Evolutionary conservation across 92 coral and sea anemone species (phyloP), one percentile per base, ranked within the genome.

Genomic region (Heteractis magnifica): DNA sequence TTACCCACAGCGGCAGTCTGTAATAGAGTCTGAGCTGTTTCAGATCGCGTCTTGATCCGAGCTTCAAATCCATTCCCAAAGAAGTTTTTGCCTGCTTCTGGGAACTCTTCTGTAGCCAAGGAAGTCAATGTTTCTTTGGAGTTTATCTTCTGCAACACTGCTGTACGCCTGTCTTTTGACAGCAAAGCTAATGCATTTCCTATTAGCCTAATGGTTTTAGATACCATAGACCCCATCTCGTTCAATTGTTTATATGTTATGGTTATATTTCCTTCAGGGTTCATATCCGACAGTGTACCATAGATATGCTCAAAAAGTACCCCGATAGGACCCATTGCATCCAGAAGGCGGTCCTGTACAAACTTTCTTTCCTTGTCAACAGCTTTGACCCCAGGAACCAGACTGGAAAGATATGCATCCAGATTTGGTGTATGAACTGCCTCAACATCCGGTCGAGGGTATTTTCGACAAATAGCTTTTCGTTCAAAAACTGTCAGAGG

Each of bases 361-460:
- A 86, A 86, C 51, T 77, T 75, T 52, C 26, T 81, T 41, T 89
- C 81, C 73, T 89, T 85, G 82, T 79, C 91, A 18, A 75, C 82
- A 4, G 50, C 20, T 16, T 88, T 88, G 52, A 84, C 82, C 48
- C 90, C 87, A 5, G 86, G 82, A 72, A 84, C 81, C 60, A 79
- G 91, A 41, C 85, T 56, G 51, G 82, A 9, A 5, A 83, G 79
- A 53, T 89, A 89, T 56, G 60, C 76, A 86, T 89, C 89, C 51
- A 89, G 58, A 65, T 56, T 78, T 8, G 92, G 92, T 14, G 92
- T 89, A 79, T 86, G 86, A 68, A 78, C 89, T 6, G 85, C 64
- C 51, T 79, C 93, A 49, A 86, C 90, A 73, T 86, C 88, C 56
- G 89, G 89, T n/a, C 89, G 78, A 10, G 91, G 91, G 23, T 83